Evolutionary conservation across 2,888 invertebrate genomes (phyloP), one percentile per base, ranked within the genome.

Genomic region (Melieria omissa): DNA sequence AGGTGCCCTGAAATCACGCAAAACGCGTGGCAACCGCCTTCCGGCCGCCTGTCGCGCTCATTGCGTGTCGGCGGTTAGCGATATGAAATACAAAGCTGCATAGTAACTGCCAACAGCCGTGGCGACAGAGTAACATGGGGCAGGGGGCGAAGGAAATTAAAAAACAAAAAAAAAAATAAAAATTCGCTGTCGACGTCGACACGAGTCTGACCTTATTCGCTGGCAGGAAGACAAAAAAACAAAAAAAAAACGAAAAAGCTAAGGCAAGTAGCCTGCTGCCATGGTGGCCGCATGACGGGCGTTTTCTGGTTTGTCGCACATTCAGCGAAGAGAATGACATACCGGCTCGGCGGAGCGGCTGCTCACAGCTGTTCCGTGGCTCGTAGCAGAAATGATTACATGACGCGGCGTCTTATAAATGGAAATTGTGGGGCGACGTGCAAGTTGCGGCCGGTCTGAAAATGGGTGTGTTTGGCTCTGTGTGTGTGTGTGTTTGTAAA

Each of bases 181-280:
- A 29, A 29, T 29, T 29, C 29, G 1, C 29, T 29, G 29, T 54
- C 54, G 65, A 55, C 55, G 8, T 55, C 54, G 8, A 45, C 65
- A 65, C 57, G 65, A 55, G 44, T 45, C 10, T 65, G 57, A 55
- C 65, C 65, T 65, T 55, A 65, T 65, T 65, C 45, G 65, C 65
- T 16, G 42, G 29, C 7, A 55, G 45, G 44, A 42, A 44, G 10
- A 45, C 29, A 29, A 2, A 29, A 29, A 29, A 29, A 29, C 29
- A 29, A 29, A 16, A 16, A 16, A 16, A 2, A 16, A 16, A 16
- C 16, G 2, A 16, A 29, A 29, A 29, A 29, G 29, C 29, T 29
- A 29, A 29, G 29, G 29, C 29, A 29, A 29, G 29, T 29, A 29
- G 29, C 29, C 29, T 29, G 29, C 29, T 29, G 29, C 29, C 29